Evolutionary conservation across 2,888 invertebrate genomes (phyloP), one percentile per base, ranked within the genome.

Genomic region (Onchidella celtica): DNA sequence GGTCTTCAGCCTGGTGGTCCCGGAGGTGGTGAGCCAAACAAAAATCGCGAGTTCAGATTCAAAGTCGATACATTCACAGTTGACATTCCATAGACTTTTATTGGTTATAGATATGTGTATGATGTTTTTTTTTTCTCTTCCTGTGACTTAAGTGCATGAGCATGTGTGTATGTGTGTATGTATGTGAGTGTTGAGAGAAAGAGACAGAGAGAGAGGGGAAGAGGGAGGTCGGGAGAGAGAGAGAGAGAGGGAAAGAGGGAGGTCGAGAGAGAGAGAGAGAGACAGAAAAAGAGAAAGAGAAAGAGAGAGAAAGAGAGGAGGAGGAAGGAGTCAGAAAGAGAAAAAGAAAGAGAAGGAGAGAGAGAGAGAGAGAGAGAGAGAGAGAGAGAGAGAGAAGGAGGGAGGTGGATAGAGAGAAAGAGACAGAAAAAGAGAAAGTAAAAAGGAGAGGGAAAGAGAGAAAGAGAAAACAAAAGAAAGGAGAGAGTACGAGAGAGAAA

Each of bases 251-350:
- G 61, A 61, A n/a, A 61, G 61, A 61, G 61, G n/a, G 61, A 61
- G 70, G 38, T 36, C 36, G 70, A 70, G 70, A 70, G 70, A 70
- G 70, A 70, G 70, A 40, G 70, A 70, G 70, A 70, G 40, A 70
- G 70, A 40, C 38, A 40, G 70, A 21, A 27, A 38, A 34, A 70
- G 17, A 38, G 70, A 34, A 11, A 38, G 70, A 34, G 70, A 40
- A 17, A 47, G 47, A 47, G 47, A 11, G 6, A 11, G 47, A 47
- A 47, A 11, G 47, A 47, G 17, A 11, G 6, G 47, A 47, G 47
- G 47, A 47, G 9, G 6, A 47, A 47, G 47, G 47, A 17, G 6
- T 47, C 6, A 11, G 47, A 47, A 40, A 70, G 38, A 40, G 70
- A 38, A 40, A 40, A 24, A 70, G 70, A 40, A 17, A 36, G 38